Conservation (phyloP, 2,797 vertebrate species). For the Picus viridis region DNA sequence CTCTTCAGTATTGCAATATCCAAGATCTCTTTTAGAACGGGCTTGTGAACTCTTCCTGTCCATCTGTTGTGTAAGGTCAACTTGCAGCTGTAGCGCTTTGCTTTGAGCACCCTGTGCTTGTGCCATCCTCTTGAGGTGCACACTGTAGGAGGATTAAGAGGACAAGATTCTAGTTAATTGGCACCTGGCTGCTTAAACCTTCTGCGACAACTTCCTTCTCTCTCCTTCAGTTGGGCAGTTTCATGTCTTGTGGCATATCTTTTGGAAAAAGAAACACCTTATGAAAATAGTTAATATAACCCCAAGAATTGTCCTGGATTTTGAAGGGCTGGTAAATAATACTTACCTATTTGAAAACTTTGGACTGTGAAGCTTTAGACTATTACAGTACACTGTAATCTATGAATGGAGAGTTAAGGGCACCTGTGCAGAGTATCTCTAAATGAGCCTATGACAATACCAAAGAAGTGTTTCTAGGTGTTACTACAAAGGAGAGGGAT, state of each 20-base stretch:
- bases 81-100: neutral
- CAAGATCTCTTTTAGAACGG: neutral
- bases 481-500: neutral
- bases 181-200: neutral
- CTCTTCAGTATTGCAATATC: neutral
- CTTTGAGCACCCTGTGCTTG: neutral
- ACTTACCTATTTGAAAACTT: neutral
- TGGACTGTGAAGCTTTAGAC: neutral
- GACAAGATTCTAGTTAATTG: rapidly evolving
- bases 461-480: neutral
- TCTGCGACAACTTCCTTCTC: neutral
- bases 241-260: neutral
- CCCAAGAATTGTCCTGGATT: neutral
- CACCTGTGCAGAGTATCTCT: neutral
- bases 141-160: neutral
- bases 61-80: rapidly evolving
- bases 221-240: neutral
- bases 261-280: neutral
- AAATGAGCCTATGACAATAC: neutral
- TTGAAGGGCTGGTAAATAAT: neutral
- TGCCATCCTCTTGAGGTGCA: neutral
- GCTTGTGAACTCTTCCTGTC: neutral
- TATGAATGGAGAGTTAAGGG: neutral
- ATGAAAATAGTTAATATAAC: neutral
- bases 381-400: neutral